These are phyloP conservation scores for Pseudomyrmex cubaensis DNA, from an alignment of 1,140 invertebrate genomes.

Conservation along the genomic window DNA sequence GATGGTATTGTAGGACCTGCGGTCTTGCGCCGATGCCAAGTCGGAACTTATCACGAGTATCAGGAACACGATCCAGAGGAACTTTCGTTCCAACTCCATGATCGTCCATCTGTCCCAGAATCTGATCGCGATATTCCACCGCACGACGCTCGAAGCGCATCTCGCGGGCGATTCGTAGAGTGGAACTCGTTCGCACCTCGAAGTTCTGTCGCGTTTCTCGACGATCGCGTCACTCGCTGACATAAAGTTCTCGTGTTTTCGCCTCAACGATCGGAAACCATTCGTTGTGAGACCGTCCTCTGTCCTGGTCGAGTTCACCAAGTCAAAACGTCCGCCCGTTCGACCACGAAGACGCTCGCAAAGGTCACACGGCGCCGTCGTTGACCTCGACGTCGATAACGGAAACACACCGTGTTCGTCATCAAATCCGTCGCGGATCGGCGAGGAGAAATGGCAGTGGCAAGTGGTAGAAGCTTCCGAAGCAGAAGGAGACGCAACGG, in stretches of 20 bases:
- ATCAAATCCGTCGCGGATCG: slow-evolving; percentile 7
- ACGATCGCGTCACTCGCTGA: not conserved
- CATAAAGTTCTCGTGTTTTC: slow-evolving; percentile 24
- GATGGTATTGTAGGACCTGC: not conserved
- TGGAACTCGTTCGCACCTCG: slow-evolving; percentile 28
- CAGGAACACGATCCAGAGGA: slow-evolving; percentile 68
- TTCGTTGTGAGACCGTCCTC: not conserved
- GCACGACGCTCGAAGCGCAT: slow-evolving; percentile 78
- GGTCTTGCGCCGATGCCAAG: slow-evolving; percentile 30
- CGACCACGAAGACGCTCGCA: slow-evolving; percentile 63
- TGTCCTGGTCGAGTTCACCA: slow-evolving; percentile 18
- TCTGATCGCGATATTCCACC: slow-evolving; percentile 70
- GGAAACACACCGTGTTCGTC: not conserved
- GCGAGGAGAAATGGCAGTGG: slow-evolving; percentile 17
- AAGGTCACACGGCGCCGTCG: slow-evolving; percentile 50
- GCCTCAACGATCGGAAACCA: not conserved
- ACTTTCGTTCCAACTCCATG: not conserved
- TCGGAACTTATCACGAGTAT: slow-evolving; percentile 61
- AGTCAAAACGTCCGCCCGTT: not conserved
- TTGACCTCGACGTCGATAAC: not conserved
- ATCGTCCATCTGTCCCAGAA: slow-evolving; percentile 16
- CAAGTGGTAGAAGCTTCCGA: slow-evolving; percentile 23
- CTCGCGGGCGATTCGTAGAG: slow-evolving; percentile 48
- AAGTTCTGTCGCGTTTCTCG: slow-evolving; percentile 21
- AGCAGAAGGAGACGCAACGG: not conserved